Evolutionary conservation across 2,888 invertebrate species (phyloP).

Genomic region (Tribolium freemani): DNA sequence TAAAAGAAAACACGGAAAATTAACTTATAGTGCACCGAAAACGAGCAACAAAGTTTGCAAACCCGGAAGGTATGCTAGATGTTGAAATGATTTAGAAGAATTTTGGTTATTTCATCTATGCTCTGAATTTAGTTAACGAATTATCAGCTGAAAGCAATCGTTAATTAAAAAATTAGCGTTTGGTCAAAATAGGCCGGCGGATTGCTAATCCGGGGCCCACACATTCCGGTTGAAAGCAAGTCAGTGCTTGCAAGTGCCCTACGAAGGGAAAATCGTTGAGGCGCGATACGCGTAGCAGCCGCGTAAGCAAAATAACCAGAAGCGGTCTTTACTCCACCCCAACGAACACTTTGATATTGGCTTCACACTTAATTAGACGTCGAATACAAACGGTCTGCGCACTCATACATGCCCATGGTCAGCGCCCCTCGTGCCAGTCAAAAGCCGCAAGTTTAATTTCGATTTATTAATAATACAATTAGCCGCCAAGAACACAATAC

Average conservation of each 20-base stretch:
- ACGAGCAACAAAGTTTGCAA: not conserved
- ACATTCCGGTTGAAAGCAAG: slow-evolving; percentile 23
- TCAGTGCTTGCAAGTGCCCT: slow-evolving; percentile 34
- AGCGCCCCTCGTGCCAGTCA: slow-evolving; percentile 23
- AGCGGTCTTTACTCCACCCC: slow-evolving; percentile 55
- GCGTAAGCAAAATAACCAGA: slow-evolving; percentile 55
- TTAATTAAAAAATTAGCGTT: not conserved
- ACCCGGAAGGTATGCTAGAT: no score
- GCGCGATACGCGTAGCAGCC: slow-evolving; percentile 40
- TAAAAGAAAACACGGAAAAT: not conserved
- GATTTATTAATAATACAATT: slow-evolving; percentile 46
- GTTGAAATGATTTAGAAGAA: no score
- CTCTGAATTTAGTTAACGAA: no score
- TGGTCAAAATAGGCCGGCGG: not conserved
- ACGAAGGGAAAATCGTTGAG: slow-evolving; percentile 38
- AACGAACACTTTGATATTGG: slow-evolving; percentile 56
- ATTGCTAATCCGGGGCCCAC: not conserved
- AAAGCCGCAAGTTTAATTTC: slow-evolving; percentile 34
- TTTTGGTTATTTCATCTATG: no score
- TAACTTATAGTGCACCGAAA: not conserved
- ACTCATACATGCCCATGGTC: slow-evolving; percentile 33
- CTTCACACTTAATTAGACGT: slow-evolving; percentile 55
- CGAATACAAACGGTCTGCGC: slow-evolving; percentile 42
- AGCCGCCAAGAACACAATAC: slow-evolving; percentile 24
- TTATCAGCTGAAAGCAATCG: not conserved